Evolutionary conservation across 1,140 invertebrate species (phyloP), one percentile per base, ranked within the genome.

Genomic region (Drosophila albomicans): DNA sequence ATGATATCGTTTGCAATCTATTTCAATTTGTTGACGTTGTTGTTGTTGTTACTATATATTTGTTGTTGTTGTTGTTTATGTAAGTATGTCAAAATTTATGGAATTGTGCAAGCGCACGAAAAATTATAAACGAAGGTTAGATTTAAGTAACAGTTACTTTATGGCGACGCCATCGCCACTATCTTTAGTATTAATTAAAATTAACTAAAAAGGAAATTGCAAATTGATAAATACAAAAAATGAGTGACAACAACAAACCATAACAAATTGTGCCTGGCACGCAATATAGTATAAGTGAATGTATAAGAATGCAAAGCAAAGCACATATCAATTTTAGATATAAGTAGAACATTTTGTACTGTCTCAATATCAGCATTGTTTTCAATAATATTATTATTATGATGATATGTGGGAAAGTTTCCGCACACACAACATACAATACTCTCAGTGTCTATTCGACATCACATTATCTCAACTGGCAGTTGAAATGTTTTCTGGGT

Each of bases 171-270:
- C 16, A 63, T 49, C 59, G 59, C 59, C 59, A 62, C 82, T 87
- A 87, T 82, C 82, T 87, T 79, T 78, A 84, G 84, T 88, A 78
- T 87, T 87, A 87, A 87, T 87, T 87, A 87, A 87, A 87, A 87
- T 45, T 57, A 59, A 78, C 82, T 66, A 88, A 87, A 88, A 72
- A 71, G 82, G 82, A 79, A 87, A 87, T 84, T 80, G 72, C 84
- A 88, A 87, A 87, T 88, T 87, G 84, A 87, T 87, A 88, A 85
- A 81, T 8, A 38, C 35, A 38, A 38, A 38, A 38, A 38, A 8
- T 8, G 8, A 38, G 30, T 16, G 35, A 35, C 72, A 59, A 35
- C 5, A 13, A 58, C 56, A 61, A 28, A 56, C 48, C 61, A 69
- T 79, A 82, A 69, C 68, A 77, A 79, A 63, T 88, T 73, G 76